Percentiles rank a stretch among this genome's conserved stretches.
These are phyloP conservation scores for Hirtodrosophila confusa DNA, from an alignment of 2,888 invertebrate genomes.

Conservation along the genomic window DNA sequence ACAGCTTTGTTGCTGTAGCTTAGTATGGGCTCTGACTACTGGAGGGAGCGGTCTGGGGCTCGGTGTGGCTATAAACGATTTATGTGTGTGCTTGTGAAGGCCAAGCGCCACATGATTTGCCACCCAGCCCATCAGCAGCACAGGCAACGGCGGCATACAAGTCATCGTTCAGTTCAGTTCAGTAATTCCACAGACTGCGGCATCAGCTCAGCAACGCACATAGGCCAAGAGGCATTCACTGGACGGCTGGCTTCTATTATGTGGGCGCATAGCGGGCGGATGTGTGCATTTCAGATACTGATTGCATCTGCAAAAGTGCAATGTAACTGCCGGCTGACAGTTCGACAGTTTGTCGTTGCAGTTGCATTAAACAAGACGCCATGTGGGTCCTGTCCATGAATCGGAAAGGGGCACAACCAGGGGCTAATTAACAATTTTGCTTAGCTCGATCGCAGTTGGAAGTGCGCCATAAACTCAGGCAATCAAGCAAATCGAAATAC, in stretches of 20 bases:
- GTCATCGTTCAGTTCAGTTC: constrained; percentile 79
- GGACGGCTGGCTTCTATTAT: constrained; percentile 22
- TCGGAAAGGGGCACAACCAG: no score
- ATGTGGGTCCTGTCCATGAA: neutral
- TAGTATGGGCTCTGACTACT: constrained; percentile 36
- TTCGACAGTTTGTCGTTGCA: constrained; percentile 33
- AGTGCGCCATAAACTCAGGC: constrained; percentile 24
- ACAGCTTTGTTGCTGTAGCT: constrained; percentile 56
- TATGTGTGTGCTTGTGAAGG: constrained; percentile 71
- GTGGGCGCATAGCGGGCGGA: constrained; percentile 10
- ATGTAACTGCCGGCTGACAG: constrained; percentile 47
- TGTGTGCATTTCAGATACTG: constrained; percentile 57
- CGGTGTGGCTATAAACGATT: constrained; percentile 75
- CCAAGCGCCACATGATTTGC: constrained; percentile 62
- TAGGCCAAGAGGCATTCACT: constrained; percentile 38
- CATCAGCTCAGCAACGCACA: constrained; percentile 71
- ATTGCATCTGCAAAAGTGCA: constrained; percentile 68
- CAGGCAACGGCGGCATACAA: constrained; percentile 62
- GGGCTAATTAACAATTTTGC: constrained; percentile 35
- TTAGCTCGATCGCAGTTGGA: constrained; percentile 7
- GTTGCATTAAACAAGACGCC: neutral
- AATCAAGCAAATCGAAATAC: constrained; percentile 25
- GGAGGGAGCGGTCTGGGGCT: constrained; percentile 31
- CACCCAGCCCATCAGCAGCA: constrained; percentile 2
- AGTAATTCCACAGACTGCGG: constrained; percentile 78